A percentile compares a stretch with the other conserved stretches of the same genome.
Evolutionary conservation across 2,888 invertebrate genomes (phyloP).

Genomic region (Melieria crassipennis): DNA sequence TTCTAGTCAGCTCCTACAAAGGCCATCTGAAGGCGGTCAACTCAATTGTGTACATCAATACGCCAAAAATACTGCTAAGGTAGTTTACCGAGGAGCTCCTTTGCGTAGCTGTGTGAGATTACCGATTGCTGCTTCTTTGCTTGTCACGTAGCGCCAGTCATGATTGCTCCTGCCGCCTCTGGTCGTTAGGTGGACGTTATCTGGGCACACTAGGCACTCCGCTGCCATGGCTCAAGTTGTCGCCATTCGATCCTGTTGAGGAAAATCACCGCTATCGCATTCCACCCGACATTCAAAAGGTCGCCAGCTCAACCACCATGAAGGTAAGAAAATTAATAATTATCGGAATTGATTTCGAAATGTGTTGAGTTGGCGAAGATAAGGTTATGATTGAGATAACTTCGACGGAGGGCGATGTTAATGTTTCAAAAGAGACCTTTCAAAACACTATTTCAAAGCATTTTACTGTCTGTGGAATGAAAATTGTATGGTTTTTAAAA

Average conservation of each 20-base stretch:
- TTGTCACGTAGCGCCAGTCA: slow-evolving; percentile 70
- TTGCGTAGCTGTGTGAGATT: neutral
- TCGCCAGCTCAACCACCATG: slow-evolving; percentile 80
- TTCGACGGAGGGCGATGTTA: no score
- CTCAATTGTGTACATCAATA: slow-evolving; percentile 74
- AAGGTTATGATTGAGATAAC: neutral
- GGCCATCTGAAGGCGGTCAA: slow-evolving; percentile 78
- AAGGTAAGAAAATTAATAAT: slow-evolving; percentile 67
- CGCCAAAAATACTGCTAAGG: slow-evolving; percentile 75
- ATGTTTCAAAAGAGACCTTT: no score
- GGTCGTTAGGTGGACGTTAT: slow-evolving; percentile 77
- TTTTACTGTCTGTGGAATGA: no score
- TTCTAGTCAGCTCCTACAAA: slow-evolving; percentile 75
- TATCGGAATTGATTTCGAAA: slow-evolving; percentile 16
- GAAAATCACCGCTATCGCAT: slow-evolving; percentile 66
- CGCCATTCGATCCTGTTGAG: slow-evolving; percentile 66
- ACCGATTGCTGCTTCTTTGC: neutral
- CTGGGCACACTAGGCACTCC: slow-evolving; percentile 81
- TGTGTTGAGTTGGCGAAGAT: neutral
- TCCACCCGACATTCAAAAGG: slow-evolving; percentile 79
- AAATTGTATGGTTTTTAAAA: no score
- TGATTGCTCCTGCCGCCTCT: slow-evolving; percentile 79
- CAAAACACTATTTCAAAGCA: no score
- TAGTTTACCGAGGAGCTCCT: slow-evolving; percentile 53
- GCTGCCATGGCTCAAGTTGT: slow-evolving; percentile 71